Evolutionary conservation across 2,888 invertebrate species (phyloP).

Genomic region (Epinotia bilunana): DNA sequence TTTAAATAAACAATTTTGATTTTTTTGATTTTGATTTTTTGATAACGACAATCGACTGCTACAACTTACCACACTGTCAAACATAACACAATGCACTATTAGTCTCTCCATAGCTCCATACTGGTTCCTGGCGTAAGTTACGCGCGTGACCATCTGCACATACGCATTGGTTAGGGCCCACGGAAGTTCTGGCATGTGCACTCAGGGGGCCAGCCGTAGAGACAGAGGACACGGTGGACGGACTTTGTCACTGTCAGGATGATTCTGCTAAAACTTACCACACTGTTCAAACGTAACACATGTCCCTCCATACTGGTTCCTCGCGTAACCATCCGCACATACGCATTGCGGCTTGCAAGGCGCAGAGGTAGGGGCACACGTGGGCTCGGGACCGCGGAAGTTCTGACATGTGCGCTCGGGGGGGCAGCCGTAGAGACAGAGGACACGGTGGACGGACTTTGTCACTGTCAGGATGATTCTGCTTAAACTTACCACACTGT

Average conservation of each 20-base stretch:
- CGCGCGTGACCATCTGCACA: conserved; percentile 11
- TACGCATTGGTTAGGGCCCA: neutral
- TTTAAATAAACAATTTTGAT: too few species aligned
- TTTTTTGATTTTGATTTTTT: too few species aligned
- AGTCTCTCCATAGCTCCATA: neutral
- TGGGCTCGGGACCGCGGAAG: neutral
- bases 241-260: neutral
- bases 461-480: neutral
- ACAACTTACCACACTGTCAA: conserved; percentile 8
- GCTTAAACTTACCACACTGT: conserved; percentile 24
- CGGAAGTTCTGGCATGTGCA: neutral
- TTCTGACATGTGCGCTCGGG: conserved; percentile 21
- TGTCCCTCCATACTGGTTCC: conserved; percentile 14
- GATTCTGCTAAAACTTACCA: conserved; percentile 5
- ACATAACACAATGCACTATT: neutral
- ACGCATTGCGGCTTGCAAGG: conserved; percentile 24
- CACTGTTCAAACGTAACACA: conserved; percentile 30
- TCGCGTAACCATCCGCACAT: conserved; percentile 20
- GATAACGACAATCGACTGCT: neutral
- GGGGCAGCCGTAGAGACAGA: conserved; percentile 9
- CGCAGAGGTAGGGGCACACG: conserved; percentile 6
- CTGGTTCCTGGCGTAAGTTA: conserved; percentile 17
- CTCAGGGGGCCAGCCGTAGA: neutral
- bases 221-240: neutral
- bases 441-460: too few species aligned